Evolutionary conservation across 1,140 invertebrate genomes (phyloP), one percentile per base, ranked within the genome.

Genomic region (Macrocentrus cingulum): DNA sequence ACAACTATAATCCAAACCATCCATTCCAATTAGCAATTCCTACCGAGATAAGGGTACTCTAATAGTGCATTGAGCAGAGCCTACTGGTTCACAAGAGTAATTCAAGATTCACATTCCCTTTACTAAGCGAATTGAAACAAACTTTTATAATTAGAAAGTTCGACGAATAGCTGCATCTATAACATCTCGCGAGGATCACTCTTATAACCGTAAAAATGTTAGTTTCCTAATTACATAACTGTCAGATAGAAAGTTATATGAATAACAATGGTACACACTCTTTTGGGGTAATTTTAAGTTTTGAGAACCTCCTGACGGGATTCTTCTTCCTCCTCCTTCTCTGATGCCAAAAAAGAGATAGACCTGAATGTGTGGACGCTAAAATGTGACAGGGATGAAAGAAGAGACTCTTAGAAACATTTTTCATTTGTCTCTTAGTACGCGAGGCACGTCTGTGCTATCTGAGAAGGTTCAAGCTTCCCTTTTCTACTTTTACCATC

Each of bases 91-190:
- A 34, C 6, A 23, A 34, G 29, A 6, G 34, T 61, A 60, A 59
- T 60, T 41, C 49, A 39, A 60, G 45, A 49, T 64, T 60, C 54
- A 44, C 60, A 59, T 61, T 58, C 49, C 52, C 52, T 36, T 20
- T 9, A 8, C 44, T 56, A 60, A 65, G n/a, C n/a, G 63, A 67
- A 67, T 67, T 65, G 36, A 50, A 37, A 7, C 42, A 59, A 67
- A 67, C 63, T 67, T 65, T 63, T 54, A 67, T 63, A 65, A 67
- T 67, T 67, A 67, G 54, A 58, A 65, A 67, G 59, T 63, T 65
- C 45, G 37, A 55, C 50, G 46, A 48, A 44, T 18, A 18, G 20
- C 2, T 44, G 15, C 5, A 4, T 15, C 15, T 15, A 8, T n/a
- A 39, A 15, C 15, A 39, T 39, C 13, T 39, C 7, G 7, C 3